A percentile compares a stretch with the other conserved stretches of the same genome.
Evolutionary conservation across 2,797 vertebrate genomes (phyloP).

Genomic region (Phylloscopus collybita): DNA sequence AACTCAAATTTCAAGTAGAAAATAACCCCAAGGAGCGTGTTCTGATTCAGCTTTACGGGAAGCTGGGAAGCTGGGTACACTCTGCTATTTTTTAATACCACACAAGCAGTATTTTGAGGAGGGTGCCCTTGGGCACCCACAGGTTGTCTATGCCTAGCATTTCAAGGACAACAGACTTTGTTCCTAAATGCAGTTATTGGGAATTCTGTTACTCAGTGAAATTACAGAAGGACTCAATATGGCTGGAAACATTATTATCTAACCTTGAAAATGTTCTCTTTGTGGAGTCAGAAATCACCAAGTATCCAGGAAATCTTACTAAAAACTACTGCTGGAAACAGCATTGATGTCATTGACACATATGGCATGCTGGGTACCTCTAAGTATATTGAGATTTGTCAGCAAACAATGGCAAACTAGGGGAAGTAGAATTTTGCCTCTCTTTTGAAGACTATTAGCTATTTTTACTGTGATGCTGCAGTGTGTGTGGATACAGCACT

Average conservation of each 20-base stretch:
- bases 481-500: background rate
- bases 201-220: slow-evolving; percentile 12
- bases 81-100: background rate
- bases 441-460: background rate
- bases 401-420: background rate
- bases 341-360: background rate
- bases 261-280: slow-evolving; percentile 6
- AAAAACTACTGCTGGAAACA: background rate
- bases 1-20: background rate
- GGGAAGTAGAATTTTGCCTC: background rate
- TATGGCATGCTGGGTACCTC: background rate
- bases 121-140: background rate
- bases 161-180: slow-evolving; percentile 14
- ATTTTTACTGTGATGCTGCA: background rate
- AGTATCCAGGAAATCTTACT: background rate
- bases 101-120: background rate
- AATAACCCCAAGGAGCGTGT: background rate
- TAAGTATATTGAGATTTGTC: background rate
- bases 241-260: background rate
- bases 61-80: background rate
- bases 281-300: background rate
- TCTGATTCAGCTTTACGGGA: background rate
- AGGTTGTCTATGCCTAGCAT: background rate
- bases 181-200: background rate
- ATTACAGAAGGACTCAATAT: background rate